Evolutionary conservation across 2,797 vertebrate genomes (phyloP), one percentile per base, ranked within the genome.

Genomic region (Pteropus rufus): DNA sequence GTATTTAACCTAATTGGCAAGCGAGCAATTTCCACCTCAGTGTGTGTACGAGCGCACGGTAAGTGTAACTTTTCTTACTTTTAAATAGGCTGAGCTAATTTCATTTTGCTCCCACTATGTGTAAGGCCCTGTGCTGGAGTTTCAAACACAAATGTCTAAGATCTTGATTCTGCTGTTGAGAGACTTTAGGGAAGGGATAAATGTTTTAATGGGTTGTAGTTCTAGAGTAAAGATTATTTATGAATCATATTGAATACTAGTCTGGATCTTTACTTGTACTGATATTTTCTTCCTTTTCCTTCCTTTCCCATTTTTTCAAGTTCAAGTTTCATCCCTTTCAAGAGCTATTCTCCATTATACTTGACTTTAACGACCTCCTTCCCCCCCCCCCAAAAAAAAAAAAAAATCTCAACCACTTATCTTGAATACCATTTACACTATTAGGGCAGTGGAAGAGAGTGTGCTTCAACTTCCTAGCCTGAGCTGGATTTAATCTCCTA

Each of bases 1-100:
- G 99, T 98, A 0, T 98, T 99, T 49, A 98, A 98, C 97, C 98
- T 99, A 2, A 29, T 99, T 77, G 99, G 99, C 97, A 99, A 98
- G 97, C 99, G 99, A 95, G 99, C 99, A 92, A 96, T 99, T 97
- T 99, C 99, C 88, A 99, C 99, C 93, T 99, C 99, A 2, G 98
- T 98, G 36, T 99, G 99, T 75, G n/a, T 99, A 21, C 99, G 99
- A 70, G 99, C 99, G 2, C 99, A 99, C 23, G 99, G 99, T 99
- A 97, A 98, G 99, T 98, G 6, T 15, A 5, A 18, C 41, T 24
- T 62, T 67, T 34, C 21, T 83, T 49, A 34, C 31, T 93, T 81
- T 19, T 8, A 11, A 29, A 18, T 7, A 23, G 31, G 15, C 56
- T 21, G 26, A 93, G 39, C 39, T 44, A 1, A 23, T 79, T 81